Percentiles rank a stretch among this genome's conserved stretches.
Evolutionary conservation across 2,888 invertebrate genomes (phyloP).

Genomic region (Dryococelus australis): DNA sequence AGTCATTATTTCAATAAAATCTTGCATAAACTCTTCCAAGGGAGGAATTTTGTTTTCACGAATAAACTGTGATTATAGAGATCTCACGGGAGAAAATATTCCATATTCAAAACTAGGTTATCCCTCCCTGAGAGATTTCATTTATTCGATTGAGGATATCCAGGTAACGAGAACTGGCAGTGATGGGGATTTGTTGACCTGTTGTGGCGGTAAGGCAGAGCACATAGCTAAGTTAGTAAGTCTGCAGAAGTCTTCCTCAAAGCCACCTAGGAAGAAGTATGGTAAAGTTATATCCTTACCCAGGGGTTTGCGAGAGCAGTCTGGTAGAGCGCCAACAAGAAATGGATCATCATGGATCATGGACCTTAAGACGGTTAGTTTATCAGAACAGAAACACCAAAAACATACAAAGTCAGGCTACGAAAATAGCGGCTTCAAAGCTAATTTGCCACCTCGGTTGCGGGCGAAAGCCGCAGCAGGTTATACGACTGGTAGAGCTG

Average conservation of each 20-base stretch:
- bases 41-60: background rate
- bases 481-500: background rate
- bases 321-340: background rate
- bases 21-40: slow-evolving; percentile 17
- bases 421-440: too few relatives aligned
- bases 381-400: too few relatives aligned
- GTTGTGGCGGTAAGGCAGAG: background rate
- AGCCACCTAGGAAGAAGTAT: background rate
- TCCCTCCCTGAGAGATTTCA: background rate
- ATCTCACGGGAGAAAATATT: slow-evolving; percentile 8
- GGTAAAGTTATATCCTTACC: background rate
- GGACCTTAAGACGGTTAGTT: background rate
- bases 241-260: background rate
- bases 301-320: background rate
- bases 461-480: background rate
- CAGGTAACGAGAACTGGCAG: background rate
- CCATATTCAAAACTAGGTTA: background rate
- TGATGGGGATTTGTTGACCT: background rate
- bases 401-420: too few relatives aligned
- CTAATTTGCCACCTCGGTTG: background rate
- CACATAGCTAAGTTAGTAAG: background rate
- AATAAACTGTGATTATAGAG: slow-evolving; percentile 17
- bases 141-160: background rate
- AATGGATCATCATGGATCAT: background rate
- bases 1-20: slow-evolving; percentile 5